Evolutionary conservation across 2,113 vertebrate species (phyloP), one percentile per base, ranked within the genome.

Genomic region (Pyxicephalus adspersus): DNA sequence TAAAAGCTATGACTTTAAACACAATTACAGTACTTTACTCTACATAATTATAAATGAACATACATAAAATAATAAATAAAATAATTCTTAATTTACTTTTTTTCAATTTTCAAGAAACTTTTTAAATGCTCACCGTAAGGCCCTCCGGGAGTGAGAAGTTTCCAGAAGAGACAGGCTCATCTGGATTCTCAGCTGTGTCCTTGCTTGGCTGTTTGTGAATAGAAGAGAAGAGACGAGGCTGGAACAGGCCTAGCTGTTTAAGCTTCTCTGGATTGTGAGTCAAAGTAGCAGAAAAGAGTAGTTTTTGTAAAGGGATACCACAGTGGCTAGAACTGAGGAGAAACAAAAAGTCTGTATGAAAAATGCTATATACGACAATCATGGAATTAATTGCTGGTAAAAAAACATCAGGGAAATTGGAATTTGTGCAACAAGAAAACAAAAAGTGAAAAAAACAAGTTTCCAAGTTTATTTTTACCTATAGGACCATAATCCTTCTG

Each of bases 181-280:
- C 38, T 0, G 5, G 65, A 77, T 31, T 15, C 19, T 26, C 63
- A 18, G 23, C 5, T 8, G 25, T 2, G 0, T 57, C 23, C 0
- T 25, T 1, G 0, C 19, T 45, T 2, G 61, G 4, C 16, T 81
- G 74, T 0, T 85, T 83, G 52, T 91, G 91, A 65, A 85, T 84
- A 3, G 95, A 93, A 0, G 94, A 95, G 87, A 98, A 98, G 86
- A 99, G 96, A 16, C 89, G 73, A 68, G 98, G 98, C 86, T 93
- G 96, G 85, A 96, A 91, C 25, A 99, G 94, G 23, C 92, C 92
- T 23, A 99, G 85, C 86, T 91, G 93, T 89, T 99, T 96, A 73
- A 99, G 89, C 80, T 97, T 98, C 90, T 99, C 98, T 0, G 97
- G 96, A 84, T 98, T 95, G 85, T 95, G 94, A 0, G 96, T 98